Evolutionary conservation across 2,888 invertebrate species (phyloP).

Genomic region (Microdon myrmicae): DNA sequence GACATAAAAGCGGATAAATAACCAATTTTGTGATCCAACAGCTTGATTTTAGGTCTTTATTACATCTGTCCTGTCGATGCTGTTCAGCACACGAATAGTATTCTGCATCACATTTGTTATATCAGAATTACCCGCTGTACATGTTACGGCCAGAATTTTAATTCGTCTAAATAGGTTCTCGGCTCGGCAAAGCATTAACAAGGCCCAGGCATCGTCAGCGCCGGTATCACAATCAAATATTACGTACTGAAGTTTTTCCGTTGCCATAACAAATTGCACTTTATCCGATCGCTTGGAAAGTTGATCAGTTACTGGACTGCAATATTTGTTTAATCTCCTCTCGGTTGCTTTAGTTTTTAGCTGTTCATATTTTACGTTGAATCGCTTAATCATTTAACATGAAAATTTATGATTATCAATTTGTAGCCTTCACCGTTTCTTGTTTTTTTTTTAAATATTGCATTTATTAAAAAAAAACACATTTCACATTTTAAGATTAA

Average conservation of each 20-base stretch:
- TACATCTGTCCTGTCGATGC: constrained; percentile 72
- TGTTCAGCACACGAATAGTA: constrained; percentile 74
- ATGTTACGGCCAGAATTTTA: constrained; percentile 75
- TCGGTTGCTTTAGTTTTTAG: no score
- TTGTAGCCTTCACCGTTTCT: not conserved
- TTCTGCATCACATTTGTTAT: constrained; percentile 76
- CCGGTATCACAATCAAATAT: constrained; percentile 74
- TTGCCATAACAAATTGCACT: constrained; percentile 31
- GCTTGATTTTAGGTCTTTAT: constrained; percentile 59
- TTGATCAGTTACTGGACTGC: no score
- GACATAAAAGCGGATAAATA: no score
- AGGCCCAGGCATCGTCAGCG: constrained; percentile 72
- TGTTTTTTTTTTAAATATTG: not conserved
- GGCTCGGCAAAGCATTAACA: constrained; percentile 70
- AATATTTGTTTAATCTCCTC: no score
- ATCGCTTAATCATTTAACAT: no score
- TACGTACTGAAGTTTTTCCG: constrained; percentile 60
- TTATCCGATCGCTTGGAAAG: not conserved
- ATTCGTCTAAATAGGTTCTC: constrained; percentile 59
- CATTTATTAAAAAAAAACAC: no score
- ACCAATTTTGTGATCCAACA: no score
- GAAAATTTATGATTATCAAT: no score
- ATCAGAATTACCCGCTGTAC: constrained; percentile 77
- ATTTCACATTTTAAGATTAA: no score
- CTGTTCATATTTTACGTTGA: no score